Percentiles rank a stretch among this genome's conserved stretches.
Conservation (phyloP, 2,888 invertebrate species). For the Anoplius nigerrimus region DNA sequence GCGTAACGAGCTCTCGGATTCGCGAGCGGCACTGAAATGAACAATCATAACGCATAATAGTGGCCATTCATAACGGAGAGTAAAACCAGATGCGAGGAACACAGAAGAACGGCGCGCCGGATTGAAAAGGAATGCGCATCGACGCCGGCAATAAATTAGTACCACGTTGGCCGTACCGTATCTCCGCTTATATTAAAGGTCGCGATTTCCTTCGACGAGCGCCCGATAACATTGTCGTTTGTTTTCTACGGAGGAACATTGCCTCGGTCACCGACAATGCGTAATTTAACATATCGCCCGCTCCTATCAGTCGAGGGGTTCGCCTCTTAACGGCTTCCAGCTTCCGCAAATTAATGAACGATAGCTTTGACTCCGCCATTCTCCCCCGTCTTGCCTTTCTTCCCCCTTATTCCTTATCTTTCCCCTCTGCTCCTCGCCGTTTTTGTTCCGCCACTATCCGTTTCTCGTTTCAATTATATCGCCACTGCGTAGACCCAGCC, state of each 20-base stretch:
- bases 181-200: conserved; percentile 46
- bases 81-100: conserved; percentile 19
- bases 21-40: conserved; percentile 24
- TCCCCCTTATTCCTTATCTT: conserved; percentile 15
- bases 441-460: neutral
- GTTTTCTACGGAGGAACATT: conserved; percentile 30
- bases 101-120: neutral
- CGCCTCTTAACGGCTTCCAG: conserved; percentile 17
- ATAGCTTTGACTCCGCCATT: conserved; percentile 35
- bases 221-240: conserved; percentile 49
- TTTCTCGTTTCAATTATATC: no score
- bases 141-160: conserved; percentile 44
- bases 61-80: conserved; percentile 41
- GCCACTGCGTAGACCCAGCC: no score
- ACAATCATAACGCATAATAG: conserved; percentile 47
- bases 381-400: conserved; percentile 9
- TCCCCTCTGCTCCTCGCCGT: conserved; percentile 5
- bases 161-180: conserved; percentile 37
- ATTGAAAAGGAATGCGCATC: conserved; percentile 28
- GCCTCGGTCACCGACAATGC: conserved; percentile 32
- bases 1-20: conserved; percentile 15
- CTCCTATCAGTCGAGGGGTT: conserved; percentile 19
- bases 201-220: conserved; percentile 20
- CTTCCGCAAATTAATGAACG: conserved; percentile 46
- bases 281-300: conserved; percentile 39